Base-by-base conservation (phyloP, 2,797 vertebrate species). In the Enteromius mattozi region DNA sequence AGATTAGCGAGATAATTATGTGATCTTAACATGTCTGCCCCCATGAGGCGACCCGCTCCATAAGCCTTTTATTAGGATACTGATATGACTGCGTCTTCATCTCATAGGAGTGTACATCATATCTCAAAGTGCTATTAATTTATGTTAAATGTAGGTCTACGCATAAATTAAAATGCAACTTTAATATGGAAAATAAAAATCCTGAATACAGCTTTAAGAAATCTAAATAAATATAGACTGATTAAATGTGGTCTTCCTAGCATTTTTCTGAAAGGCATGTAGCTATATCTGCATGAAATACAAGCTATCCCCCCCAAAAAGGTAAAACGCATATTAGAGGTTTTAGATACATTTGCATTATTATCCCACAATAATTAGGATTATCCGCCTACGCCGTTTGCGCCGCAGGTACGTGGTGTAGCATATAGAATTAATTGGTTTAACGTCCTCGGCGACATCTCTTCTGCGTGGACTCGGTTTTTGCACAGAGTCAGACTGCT, bases 381-480 rank as follows among this genome's bases (percentile, higher is more conserved):
- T 83, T 59, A 24, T 83, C 47, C 47, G 9, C 17, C 12, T 21
- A 77, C 17, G 47, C 35, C 19, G 17, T 59, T 54, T 68, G 30
- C 24, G 16, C 63, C n/a, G 65, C 37, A 84, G 74, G 82, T 82
- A 65, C 27, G n/a, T 16, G n/a, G 7, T 27, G 2, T 37, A 40
- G 21, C 47, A 6, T 66, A 27, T 49, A 10, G 3, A 76, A 49
- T 75, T 56, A 3, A 51, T 83, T 59, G 2, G 63, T 78, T 76
- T 69, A 14, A 61, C 49, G 75, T 78, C 27, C 35, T 30, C 66
- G 75, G 37, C 75, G 51, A 84, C 82, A 16, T 78, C 8, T 59
- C 4, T 75, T 71, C 4, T 37, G 47, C 24, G 17, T 13, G 13
- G 17, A n/a, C 35, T 49, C 49, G 27, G 17, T 21, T 56, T 56